Conservation (phyloP, 2,888 invertebrate genomes). For the Dicyrtomina minuta region DNA sequence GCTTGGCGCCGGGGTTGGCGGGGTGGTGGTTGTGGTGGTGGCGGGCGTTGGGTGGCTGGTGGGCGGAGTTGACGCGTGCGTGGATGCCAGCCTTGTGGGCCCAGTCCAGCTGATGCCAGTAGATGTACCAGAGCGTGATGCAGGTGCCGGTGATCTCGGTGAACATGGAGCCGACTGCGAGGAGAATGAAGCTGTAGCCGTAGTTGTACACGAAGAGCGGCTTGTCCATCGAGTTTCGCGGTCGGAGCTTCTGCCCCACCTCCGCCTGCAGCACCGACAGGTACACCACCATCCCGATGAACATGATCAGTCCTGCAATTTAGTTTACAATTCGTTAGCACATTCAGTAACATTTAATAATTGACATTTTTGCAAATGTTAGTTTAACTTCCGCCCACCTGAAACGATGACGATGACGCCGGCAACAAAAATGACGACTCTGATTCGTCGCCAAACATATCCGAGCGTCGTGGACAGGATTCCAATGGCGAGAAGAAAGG, state of each 20-base stretch:
- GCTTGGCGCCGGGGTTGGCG: too few species aligned
- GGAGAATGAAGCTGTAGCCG: constrained; percentile 78
- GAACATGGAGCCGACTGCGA: constrained; percentile 79
- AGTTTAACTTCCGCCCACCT: constrained; percentile 60
- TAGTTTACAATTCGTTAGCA: too few species aligned
- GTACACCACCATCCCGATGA: constrained; percentile 88
- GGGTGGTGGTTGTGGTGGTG: background rate
- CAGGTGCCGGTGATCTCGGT: constrained; percentile 83
- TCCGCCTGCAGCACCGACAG: constrained; percentile 90
- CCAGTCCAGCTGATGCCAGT: constrained; percentile 64
- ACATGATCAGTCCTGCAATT: constrained; percentile 80
- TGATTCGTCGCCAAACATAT: constrained; percentile 71
- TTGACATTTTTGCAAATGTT: too few species aligned
- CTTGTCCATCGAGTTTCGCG: constrained; percentile 74
- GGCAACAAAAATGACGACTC: constrained; percentile 79
- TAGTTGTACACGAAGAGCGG: constrained; percentile 82
- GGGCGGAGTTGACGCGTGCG: background rate
- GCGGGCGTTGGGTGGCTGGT: background rate
- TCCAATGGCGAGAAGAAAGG: constrained; percentile 72
- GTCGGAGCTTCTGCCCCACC: constrained; percentile 80
- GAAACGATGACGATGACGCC: constrained; percentile 86
- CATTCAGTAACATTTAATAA: background rate
- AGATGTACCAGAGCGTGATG: constrained; percentile 83
- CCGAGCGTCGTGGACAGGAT: constrained; percentile 80
- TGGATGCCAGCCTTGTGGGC: constrained; percentile 39